Percentiles rank a stretch among this genome's conserved stretches.
Conservation (phyloP, 1,140 invertebrate species). For the Heliconius hermathena region DNA sequence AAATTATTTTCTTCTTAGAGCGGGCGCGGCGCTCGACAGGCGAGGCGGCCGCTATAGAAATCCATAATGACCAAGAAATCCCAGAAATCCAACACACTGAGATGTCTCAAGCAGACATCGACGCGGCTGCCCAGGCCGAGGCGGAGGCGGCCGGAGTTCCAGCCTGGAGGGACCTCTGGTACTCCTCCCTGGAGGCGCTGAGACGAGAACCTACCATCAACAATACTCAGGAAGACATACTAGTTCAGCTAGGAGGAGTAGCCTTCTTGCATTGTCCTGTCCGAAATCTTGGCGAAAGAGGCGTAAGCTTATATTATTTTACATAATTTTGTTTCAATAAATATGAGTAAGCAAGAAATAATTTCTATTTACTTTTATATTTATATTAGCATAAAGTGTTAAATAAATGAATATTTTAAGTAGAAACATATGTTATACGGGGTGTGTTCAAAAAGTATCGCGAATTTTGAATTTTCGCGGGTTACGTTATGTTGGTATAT, state of each 20-base stretch:
- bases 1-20: not conserved
- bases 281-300: conserved; percentile 73
- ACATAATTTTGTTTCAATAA: not conserved
- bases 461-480: no score
- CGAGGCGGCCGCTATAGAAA: conserved; percentile 39
- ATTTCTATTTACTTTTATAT: no score
- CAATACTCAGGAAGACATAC: conserved; percentile 84
- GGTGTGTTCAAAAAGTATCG: no score
- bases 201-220: conserved; percentile 83
- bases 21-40: conserved; percentile 36
- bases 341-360: no score
- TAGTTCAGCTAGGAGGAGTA: conserved; percentile 90
- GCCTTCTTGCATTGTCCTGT: conserved; percentile 90
- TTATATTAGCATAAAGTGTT: no score
- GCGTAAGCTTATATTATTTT: conserved; percentile 45
- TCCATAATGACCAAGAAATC: not conserved
- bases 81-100: conserved; percentile 33
- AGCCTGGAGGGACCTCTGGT: conserved; percentile 84
- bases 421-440: no score
- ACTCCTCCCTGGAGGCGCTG: conserved; percentile 84
- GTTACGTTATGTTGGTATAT: no score
- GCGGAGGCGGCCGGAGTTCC: conserved; percentile 63
- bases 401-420: no score
- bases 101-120: conserved; percentile 39
- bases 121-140: conserved; percentile 48